Evolutionary conservation across 2,797 vertebrate species (phyloP).

Genomic region (Silurus lanzhouensis): DNA sequence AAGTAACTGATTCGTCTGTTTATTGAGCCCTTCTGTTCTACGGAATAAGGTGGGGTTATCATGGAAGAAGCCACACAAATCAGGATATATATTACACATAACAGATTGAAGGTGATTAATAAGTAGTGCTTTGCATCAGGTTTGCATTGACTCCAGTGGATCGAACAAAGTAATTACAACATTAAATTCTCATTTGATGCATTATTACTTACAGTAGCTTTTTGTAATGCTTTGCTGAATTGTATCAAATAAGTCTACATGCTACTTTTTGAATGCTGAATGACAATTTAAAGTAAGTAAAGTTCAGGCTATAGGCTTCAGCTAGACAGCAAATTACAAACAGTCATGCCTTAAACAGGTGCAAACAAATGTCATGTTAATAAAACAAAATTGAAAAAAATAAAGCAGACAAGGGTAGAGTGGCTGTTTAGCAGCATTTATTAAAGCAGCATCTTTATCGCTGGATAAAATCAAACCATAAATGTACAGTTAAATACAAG

Average conservation of each 20-base stretch:
- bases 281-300: background rate
- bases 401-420: background rate
- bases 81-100: background rate
- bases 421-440: background rate
- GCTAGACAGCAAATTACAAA: background rate
- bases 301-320: background rate
- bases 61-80: background rate
- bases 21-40: background rate
- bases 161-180: background rate
- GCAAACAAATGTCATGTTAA: background rate
- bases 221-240: background rate
- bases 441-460: background rate
- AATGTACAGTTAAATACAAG: slow-evolving; percentile 11
- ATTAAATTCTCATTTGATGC: background rate
- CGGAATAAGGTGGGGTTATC: background rate
- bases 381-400: background rate
- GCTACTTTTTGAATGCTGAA: background rate
- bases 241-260: background rate
- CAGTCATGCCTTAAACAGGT: background rate
- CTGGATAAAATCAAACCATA: background rate
- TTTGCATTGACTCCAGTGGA: background rate
- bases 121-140: background rate
- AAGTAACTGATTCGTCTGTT: background rate
- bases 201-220: background rate
- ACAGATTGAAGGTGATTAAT: background rate